phyloP scores from a whole-genome alignment of 2,888 invertebrate species.

The Coronaproctus castanopsis region DNA sequence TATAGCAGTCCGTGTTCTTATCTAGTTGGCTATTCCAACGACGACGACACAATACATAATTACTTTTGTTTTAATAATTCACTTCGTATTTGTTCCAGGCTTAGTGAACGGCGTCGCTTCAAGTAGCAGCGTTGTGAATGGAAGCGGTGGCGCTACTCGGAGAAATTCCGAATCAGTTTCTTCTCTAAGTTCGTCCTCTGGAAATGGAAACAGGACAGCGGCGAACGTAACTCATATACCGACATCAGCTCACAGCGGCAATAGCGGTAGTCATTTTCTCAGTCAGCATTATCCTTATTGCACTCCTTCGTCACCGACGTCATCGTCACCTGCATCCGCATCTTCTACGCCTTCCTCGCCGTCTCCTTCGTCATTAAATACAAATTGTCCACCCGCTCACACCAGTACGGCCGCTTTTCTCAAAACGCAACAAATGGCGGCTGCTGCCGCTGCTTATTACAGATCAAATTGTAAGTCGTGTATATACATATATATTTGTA shows the following conservation, averaged over 20 bases:
- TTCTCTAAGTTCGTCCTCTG: slow-evolving; percentile 1
- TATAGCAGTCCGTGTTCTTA: too few relatives aligned
- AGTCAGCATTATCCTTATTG: slow-evolving; percentile 10
- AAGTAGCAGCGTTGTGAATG: neutral
- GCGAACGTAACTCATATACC: neutral
- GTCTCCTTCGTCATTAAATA: slow-evolving; percentile 4
- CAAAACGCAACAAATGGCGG: neutral
- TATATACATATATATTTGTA: too few relatives aligned
- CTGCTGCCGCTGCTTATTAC: too few relatives aligned
- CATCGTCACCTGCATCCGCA: neutral
- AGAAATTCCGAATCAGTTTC: slow-evolving; percentile 11
- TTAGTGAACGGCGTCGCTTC: neutral
- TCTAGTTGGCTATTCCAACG: too few relatives aligned
- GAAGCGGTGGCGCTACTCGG: slow-evolving; percentile 2
- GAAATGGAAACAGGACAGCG: neutral
- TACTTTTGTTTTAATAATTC: too few relatives aligned
- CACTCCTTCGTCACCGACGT: slow-evolving; percentile 1
- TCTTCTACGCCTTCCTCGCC: slow-evolving; percentile 3
- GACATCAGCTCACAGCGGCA: slow-evolving; percentile 1
- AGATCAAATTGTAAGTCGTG: too few relatives aligned
- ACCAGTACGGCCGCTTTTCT: neutral
- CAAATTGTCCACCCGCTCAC: slow-evolving; percentile 10
- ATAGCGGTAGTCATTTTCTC: slow-evolving; percentile 10
- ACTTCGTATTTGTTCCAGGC: neutral
- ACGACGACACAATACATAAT: too few relatives aligned